Evolutionary conservation across 2,797 vertebrate species (phyloP), one percentile per base, ranked within the genome.

Genomic region (Distichodus sexfasciatus): DNA sequence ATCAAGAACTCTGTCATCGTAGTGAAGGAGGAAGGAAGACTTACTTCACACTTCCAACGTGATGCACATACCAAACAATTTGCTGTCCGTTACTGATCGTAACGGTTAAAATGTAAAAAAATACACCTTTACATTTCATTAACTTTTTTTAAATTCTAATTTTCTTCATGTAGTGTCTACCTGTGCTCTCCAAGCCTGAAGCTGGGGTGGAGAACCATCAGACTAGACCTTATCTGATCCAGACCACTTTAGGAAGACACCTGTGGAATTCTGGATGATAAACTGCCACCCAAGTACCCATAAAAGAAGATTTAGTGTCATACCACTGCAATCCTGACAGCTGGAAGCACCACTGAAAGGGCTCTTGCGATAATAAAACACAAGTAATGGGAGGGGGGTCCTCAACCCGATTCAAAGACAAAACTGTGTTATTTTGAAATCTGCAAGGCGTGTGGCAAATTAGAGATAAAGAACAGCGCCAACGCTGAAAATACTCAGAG

Each of bases 201-300:
- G 76, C 78, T 64, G 64, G 71, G 54, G 77, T 54, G 51, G 62
- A 38, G 41, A 58, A 66, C 44, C 62, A 21, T 51, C 31, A 50
- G 53, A 62, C 26, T 28, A n/a, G n/a, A 26, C 47, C 82, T 89
- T 89, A 88, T 90, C 89, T 87, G 87, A 89, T 90, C 77, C 78
- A 90, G 88, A 90, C 86, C 82, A 84, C 82, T 87, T 83, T 83
- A 81, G 78, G 72, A 79, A 76, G 83, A 89, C 87, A 90, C 85
- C 87, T 90, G 87, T 80, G 85, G 79, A 76, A 82, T 87, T 82
- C 78, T 65, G 76, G 77, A 73, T 80, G 51, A 87, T 89, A 83
- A 83, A 90, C 85, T 80, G 86, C 79, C 85, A 71, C 78, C 81
- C 85, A 85, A 87, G 85, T 86, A 85, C 74, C 79, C 64, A 75